phyloP scores from a whole-genome alignment of 2,888 invertebrate genomes.

The Cosmopolites sordidus region DNA sequence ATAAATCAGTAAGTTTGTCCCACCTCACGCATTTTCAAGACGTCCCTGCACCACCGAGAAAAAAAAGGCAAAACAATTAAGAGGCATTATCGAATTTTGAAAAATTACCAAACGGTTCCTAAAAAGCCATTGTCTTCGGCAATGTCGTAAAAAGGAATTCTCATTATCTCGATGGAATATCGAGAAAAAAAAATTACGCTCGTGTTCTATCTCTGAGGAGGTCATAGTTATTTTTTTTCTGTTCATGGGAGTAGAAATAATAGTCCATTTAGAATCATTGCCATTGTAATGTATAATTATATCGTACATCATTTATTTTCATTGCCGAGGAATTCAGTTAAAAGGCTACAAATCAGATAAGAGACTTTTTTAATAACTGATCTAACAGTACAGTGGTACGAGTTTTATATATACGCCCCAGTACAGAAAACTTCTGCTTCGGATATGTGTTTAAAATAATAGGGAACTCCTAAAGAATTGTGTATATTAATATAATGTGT shows the following conservation, averaged over 20 bases:
- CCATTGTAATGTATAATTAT: conserved; percentile 27
- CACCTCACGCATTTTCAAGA: too few species aligned
- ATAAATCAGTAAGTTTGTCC: too few species aligned
- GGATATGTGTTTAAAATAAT: too few species aligned
- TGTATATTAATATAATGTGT: too few species aligned
- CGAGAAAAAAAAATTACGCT: not conserved
- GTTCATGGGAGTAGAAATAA: conserved; percentile 15
- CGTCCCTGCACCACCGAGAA: too few species aligned
- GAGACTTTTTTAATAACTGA: conserved; percentile 37
- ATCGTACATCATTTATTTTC: conserved; percentile 27
- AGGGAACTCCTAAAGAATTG: too few species aligned
- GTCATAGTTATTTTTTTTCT: not conserved
- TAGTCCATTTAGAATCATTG: conserved; percentile 24
- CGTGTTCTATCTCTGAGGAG: not conserved
- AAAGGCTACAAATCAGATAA: conserved; percentile 37
- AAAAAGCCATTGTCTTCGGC: conserved; percentile 13
- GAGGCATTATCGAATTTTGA: not conserved
- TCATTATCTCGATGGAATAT: not conserved
- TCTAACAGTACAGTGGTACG: conserved; percentile 36
- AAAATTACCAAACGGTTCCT: not conserved
- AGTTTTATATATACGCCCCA: conserved; percentile 23
- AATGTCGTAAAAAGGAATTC: conserved; percentile 16
- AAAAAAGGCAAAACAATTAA: too few species aligned
- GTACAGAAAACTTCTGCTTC: conserved; percentile 21
- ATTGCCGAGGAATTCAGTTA: conserved; percentile 22